These are phyloP conservation scores for Caenorhabditis elegans DNA, from an alignment of 1,140 invertebrate species.

Conservation along the genomic window DNA sequence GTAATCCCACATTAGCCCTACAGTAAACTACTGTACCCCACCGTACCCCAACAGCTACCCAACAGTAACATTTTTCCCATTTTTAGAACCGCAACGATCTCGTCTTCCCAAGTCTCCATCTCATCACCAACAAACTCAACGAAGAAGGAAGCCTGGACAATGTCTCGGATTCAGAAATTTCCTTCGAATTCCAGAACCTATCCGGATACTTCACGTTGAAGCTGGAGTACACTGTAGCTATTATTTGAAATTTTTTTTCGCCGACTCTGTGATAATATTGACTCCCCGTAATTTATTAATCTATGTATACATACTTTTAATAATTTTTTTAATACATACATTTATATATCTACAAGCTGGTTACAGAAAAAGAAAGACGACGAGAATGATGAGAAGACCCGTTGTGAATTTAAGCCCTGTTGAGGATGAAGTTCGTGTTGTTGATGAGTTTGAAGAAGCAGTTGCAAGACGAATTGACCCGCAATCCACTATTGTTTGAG, in stretches of 20 bases:
- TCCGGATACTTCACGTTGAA: conserved; percentile 36
- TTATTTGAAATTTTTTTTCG: not conserved
- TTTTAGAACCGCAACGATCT: conserved; percentile 34
- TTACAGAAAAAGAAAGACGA: not conserved
- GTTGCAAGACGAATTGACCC: not conserved
- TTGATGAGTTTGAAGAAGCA: not conserved
- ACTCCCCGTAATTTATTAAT: too few species aligned
- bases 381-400: not conserved
- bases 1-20: too few species aligned
- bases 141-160: conserved; percentile 37
- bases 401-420: not conserved
- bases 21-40: too few species aligned
- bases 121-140: conserved; percentile 41
- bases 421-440: not conserved
- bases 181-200: conserved; percentile 27
- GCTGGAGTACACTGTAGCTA: conserved; percentile 28
- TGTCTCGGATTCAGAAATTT: not conserved
- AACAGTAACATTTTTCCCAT: too few species aligned
- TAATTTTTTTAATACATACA: too few species aligned
- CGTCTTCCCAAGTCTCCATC: conserved; percentile 30
- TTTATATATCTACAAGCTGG: too few species aligned
- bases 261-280: not conserved
- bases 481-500: not conserved
- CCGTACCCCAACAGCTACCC: too few species aligned
- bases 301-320: too few species aligned